Evolutionary conservation across 2,113 vertebrate genomes (phyloP), one percentile per base, ranked within the genome.

Genomic region (Entomyzon cyanotis): DNA sequence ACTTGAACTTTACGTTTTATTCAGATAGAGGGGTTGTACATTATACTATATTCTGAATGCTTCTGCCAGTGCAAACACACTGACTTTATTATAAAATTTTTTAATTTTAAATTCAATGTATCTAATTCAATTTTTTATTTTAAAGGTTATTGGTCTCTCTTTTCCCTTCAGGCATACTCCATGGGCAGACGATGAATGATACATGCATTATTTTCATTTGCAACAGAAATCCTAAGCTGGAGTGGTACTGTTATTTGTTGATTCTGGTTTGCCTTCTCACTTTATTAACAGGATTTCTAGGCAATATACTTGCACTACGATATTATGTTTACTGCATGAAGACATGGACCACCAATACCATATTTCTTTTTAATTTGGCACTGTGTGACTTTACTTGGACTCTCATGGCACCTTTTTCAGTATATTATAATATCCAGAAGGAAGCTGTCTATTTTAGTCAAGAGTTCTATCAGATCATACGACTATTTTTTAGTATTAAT

Each of bases 371-470:
- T 56, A 98, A 98, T 95, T 85, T 98, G 96, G 97, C 97, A 28
- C 82, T 99, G 58, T 98, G 98, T 37, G 98, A 98, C 97, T 97
- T 98, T 0, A 96, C 97, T 55, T 98, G 98, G 98, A 98, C 98
- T 41, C 96, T 98, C 59, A 94, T 97, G 18, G 92, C 98, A 84
- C 98, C 98, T 31, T 97, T 98, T 91, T 97, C 94, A 19, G 77
- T 98, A 68, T 98, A 98, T 89, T 97, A 98, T 42, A 97, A 84
- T 77, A 53, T 98, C 31, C 96, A 97, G 60, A 93, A 82, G 35
- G 70, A 73, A 35, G 12, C 92, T 55, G 35, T 62, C 25, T 60
- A 75, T 37, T 95, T 93, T 83, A 94, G 78, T 25, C 82, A 95
- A 58, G 79, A 67, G 3, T 98, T 98, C 91, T 97, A 98, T 95